Conservation (phyloP, 2,797 vertebrate genomes). For the Enteromius paludinosus region DNA sequence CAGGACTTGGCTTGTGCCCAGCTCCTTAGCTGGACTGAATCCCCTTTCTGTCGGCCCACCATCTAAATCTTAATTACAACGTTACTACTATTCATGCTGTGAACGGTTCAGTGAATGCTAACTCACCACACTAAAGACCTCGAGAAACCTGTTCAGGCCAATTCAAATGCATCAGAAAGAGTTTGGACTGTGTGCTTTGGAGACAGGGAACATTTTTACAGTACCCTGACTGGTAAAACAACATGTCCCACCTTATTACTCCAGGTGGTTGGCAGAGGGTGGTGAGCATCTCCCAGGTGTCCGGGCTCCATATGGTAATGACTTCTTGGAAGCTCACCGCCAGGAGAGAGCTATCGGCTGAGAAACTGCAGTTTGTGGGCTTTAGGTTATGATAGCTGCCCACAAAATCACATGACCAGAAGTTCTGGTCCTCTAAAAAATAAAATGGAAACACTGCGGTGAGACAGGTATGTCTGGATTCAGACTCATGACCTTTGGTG, state of each 20-base stretch:
- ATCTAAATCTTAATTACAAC: constrained; percentile 16
- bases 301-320: constrained; percentile 89
- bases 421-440: constrained; percentile 74
- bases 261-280: constrained; percentile 94
- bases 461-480: constrained; percentile 15
- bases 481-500: neutral
- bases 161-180: neutral
- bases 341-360: constrained; percentile 91
- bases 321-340: constrained; percentile 90
- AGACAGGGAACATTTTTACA: neutral
- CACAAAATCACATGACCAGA: constrained; percentile 95
- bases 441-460: constrained; percentile 25
- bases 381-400: constrained; percentile 88
- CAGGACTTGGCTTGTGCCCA: constrained; percentile 3
- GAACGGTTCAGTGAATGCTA: neutral
- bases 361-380: constrained; percentile 88
- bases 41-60: neutral
- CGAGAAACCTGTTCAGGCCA: neutral
- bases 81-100: neutral
- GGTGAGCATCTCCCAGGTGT: constrained; percentile 90
- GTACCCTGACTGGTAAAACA: neutral
- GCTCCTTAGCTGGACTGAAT: neutral
- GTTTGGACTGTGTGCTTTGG: neutral
- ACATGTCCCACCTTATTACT: constrained; percentile 80
- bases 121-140: neutral